Conservation (phyloP, 2,797 vertebrate genomes). For the Mus minutoides region DNA sequence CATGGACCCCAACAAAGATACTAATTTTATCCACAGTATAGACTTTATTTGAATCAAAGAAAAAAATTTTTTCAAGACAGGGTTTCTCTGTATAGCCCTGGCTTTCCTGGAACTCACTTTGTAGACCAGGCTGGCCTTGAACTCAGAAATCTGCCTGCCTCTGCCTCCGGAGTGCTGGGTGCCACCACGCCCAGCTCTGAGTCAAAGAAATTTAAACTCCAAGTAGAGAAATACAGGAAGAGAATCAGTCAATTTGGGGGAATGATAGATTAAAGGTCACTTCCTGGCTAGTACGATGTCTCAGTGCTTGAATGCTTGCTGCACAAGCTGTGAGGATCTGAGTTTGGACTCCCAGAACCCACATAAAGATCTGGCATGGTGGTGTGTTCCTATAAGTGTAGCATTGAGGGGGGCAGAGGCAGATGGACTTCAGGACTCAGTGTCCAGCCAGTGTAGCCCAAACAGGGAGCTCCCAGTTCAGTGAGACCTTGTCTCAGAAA, state of each 20-base stretch:
- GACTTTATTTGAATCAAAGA: neutral
- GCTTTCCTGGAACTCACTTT: no score
- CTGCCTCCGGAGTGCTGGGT: no score
- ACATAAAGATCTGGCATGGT: neutral
- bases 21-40: neutral
- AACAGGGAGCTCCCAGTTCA: neutral
- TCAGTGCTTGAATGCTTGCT: neutral
- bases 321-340: neutral
- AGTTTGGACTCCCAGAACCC: neutral
- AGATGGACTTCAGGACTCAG: neutral
- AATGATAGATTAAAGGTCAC: neutral
- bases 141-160: no score
- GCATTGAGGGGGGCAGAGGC: neutral
- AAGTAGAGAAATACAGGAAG: neutral
- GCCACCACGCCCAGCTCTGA: no score
- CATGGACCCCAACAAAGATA: neutral
- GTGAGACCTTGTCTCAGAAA: neutral
- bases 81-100: no score
- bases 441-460: neutral
- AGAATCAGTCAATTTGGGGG: neutral
- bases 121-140: no score
- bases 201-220: neutral
- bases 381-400: neutral
- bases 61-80: no score
- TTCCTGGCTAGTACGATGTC: neutral